Conservation (phyloP, 2,888 invertebrate species). For the Timema cristinae region DNA sequence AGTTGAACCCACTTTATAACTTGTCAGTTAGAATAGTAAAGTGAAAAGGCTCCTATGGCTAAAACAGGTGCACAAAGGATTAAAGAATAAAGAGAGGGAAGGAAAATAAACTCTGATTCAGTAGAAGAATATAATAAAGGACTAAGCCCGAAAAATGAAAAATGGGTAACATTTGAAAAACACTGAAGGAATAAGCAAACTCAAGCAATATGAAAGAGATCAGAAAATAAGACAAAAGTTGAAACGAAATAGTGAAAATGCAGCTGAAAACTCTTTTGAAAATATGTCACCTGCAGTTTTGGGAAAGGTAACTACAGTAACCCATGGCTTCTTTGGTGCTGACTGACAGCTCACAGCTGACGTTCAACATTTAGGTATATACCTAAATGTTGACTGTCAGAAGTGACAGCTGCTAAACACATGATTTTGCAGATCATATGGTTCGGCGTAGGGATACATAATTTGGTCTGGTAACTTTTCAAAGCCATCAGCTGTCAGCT, state of each 20-base stretch:
- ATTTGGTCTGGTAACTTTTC: too few species aligned
- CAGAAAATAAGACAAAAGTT: slow-evolving; percentile 2
- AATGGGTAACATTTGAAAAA: neutral
- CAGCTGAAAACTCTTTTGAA: neutral
- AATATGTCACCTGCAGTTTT: slow-evolving; percentile 7
- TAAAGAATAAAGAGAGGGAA: slow-evolving; percentile 1
- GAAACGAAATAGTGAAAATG: neutral
- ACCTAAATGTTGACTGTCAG: too few species aligned
- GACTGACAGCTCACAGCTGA: too few species aligned
- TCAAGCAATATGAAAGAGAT: slow-evolving; percentile 6
- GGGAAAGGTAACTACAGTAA: neutral
- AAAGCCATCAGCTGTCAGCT: too few species aligned
- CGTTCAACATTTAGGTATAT: too few species aligned
- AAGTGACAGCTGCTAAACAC: too few species aligned
- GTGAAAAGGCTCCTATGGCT: neutral
- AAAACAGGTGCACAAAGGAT: slow-evolving; percentile 2
- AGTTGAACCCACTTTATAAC: too few species aligned
- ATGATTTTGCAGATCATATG: too few species aligned
- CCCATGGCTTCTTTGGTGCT: too few species aligned
- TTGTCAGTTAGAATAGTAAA: too few species aligned
- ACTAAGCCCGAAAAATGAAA: neutral
- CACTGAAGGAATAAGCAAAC: neutral
- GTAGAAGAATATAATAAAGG: slow-evolving; percentile 8
- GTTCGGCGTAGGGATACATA: too few species aligned
- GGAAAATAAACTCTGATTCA: neutral